Base-by-base conservation (phyloP, 2,888 invertebrate species). In the Cantharis rustica region DNA sequence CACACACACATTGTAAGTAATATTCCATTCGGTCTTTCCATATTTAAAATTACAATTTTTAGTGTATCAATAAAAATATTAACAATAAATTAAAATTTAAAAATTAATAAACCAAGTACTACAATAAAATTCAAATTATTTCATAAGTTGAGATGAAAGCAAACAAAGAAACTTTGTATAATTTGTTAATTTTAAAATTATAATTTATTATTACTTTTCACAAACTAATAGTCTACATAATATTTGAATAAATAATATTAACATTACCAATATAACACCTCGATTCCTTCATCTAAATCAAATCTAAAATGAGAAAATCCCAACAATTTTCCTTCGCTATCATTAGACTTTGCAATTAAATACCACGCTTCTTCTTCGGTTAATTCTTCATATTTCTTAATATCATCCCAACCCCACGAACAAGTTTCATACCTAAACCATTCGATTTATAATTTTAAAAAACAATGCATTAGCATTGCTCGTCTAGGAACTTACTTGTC, bases 261-360 rank as follows among this genome's bases (percentile, higher is more conserved):
- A 61, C 85, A 88, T 89, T 87, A 95, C 95, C 95, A 95, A 87
- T 95, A 96, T 9, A 96, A 86, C 7, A 95, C 95, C 84, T 93
- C 93, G 70, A 92, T 89, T 15, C 93, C 94, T 86, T 92, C 92
- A 85, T 96, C 96, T 88, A 95, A 90, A 86, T 95, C 96, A 88
- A 96, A 96, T 85, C 96, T 89, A 87, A 95, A 96, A 88, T 96
- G 95, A 72, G 93, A 92, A 87, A 95, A 95, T 1, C 93, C 96
- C 72, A 95, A 88, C 0, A 91, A 91, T 79, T 84, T 86, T 9
- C 88, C 88, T 69, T 89, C 88, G 31, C 88, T 87, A 76, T 90
- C 87, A 20, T 88, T 87, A 74, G 90, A 88, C 83, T 89, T 90
- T 5, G 91, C 94, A 77, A 95, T 89, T 31, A 95, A 89, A 86